Base-by-base conservation (phyloP, 2,888 invertebrate genomes). In the Tetragonisca angustula region DNA sequence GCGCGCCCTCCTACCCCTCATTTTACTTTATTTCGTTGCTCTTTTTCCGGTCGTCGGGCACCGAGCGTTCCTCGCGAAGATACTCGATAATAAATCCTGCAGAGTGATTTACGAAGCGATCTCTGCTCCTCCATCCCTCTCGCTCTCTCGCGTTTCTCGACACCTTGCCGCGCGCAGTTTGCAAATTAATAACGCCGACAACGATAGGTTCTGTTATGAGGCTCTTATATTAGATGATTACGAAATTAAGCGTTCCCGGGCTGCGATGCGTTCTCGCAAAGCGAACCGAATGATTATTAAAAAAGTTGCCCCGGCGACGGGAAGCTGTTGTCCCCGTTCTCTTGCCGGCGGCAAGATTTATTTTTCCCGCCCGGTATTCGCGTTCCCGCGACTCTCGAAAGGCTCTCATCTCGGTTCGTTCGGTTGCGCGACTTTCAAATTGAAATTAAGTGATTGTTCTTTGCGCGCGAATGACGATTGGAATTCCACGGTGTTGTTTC, bases 21-120 rank as follows among this genome's bases (percentile, higher is more conserved):
- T 24, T 43, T 21, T 1, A 4, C 43, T 61, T 43, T 32, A 17
- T 50, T 61, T 27, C 21, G 19, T 27, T 64, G 4, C 21, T 32
- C 24, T 24, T 54, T 52, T 56, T 24, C 36, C 50, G 19, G n/a
- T 17, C 64, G 76, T 32, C 64, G 4, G 6, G 50, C 70, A n/a
- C 11, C 71, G 17, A 74, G 78, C 72, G 79, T 84, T 85, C 36
- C 36, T 77, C 79, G 72, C 74, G 79, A 79, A 79, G 80, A 84
- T 84, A 67, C 79, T 56, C 70, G 87, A 87, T 88, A 88, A 88
- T 88, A 85, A 87, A 88, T 87, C 75, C 83, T 68, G 24, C 65
- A 61, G 62, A 77, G 72, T 88, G 84, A 87, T 86, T 88, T 88
- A 88, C 83, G 86, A 76, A 84, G 68, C 75, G 72, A 75, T 36